Base-by-base conservation (phyloP, 2,888 invertebrate genomes). In the Troglohyphantes excavatus region DNA sequence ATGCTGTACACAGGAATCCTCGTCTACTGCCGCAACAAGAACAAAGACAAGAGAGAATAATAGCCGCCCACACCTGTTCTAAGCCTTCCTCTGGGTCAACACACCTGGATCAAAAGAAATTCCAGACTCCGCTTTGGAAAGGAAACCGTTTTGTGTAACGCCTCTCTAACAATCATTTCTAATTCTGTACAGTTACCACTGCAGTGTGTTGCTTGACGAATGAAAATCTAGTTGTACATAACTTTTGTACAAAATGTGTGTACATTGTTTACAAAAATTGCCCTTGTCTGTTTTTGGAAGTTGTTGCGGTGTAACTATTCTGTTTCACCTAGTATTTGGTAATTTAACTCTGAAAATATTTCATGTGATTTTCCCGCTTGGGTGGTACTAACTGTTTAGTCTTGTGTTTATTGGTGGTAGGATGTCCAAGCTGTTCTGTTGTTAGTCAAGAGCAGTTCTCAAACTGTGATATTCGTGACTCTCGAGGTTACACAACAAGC, bases 1-100 rank as follows among this genome's bases (percentile, higher is more conserved):
- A 95, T 97, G 46, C 95, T 98, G 94, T 98, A 98, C 94, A 98
- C 98, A n/a, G 96, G 97, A 84, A 98, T 98, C 94, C 94, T 98
- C 91, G 94, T 98, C 92, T 97, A 98, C 94, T 98, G 97, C 93
- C 97, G 98, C 94, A 96, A 96, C 93, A 88, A 87, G 67, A 89
- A 76, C 11, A 90, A 91, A 63, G 88, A 91, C 29, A 91, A 91
- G 61, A 83, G 70, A 21, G 84, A 85, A 67, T 81, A 81, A 73
- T 11, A 17, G 33, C 9, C 9, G 33, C 33, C 33, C 9, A 3
- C 33, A 33, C 33, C 3, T 53, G 13, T 53, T n/a, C 1, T 0
- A 53, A 2, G 53, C 13, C 5, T 39, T 23, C n/a, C 29, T 73
- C 33, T 65, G 23, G 63, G 73, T 17, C 46, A 26, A 73, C 63